A percentile compares a stretch with the other conserved stretches of the same genome.
Conservation (phyloP, 2,888 invertebrate species). For the Caenorhabditis macrosperma region DNA sequence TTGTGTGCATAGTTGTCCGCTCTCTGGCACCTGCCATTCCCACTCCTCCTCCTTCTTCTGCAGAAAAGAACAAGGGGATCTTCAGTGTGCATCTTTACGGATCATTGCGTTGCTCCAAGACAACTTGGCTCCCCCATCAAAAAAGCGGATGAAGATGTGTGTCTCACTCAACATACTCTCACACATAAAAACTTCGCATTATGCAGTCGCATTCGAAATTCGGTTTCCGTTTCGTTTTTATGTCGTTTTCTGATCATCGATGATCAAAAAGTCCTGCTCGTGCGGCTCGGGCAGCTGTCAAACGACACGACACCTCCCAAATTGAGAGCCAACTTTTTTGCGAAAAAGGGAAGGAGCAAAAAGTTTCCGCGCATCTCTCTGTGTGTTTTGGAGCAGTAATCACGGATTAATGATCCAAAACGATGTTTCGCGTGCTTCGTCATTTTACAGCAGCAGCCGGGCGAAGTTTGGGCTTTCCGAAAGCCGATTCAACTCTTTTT, state of each 20-base stretch:
- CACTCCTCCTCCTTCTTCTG: background rate
- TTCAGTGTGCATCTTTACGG: background rate
- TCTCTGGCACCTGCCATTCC: background rate
- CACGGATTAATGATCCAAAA: background rate
- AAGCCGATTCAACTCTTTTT: background rate
- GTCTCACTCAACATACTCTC: conserved; percentile 10
- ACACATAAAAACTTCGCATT: conserved; percentile 27
- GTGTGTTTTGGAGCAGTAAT: background rate
- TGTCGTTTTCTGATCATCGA: background rate
- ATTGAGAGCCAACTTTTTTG: background rate
- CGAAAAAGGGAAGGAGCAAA: background rate
- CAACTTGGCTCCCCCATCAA: too few relatives aligned
- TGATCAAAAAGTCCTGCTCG: background rate
- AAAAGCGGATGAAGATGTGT: conserved; percentile 13
- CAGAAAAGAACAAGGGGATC: background rate
- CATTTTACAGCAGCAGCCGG: background rate
- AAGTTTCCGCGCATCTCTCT: background rate
- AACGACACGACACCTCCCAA: conserved; percentile 11
- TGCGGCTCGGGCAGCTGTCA: conserved; percentile 3
- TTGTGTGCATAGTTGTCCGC: conserved; percentile 3
- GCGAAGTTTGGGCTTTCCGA: background rate
- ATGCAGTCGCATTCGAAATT: conserved; percentile 14
- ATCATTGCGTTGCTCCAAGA: background rate
- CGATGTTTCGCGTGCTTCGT: background rate
- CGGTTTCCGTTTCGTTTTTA: background rate